Conservation (phyloP, 2,113 vertebrate genomes). For the Nycticebus coucang region DNA sequence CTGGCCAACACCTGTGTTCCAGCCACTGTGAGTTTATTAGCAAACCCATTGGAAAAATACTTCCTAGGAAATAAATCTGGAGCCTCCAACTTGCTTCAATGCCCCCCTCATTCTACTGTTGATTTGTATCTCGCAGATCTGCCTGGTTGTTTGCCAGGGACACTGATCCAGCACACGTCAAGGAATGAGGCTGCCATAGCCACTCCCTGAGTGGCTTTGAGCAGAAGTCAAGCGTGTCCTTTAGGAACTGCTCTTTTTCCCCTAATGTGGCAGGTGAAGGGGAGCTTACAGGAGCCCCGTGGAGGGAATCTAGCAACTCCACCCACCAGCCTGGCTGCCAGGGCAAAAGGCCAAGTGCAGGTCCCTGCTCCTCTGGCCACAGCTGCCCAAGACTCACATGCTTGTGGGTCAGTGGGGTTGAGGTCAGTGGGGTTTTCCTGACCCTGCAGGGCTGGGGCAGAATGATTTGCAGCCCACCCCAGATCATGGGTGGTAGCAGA, state of each 20-base stretch:
- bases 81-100: constrained; percentile 81
- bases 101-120: constrained; percentile 83
- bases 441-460: background rate
- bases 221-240: constrained; percentile 79
- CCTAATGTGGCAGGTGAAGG: constrained; percentile 53
- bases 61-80: constrained; percentile 86
- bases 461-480: background rate
- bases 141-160: constrained; percentile 83
- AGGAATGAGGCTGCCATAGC: constrained; percentile 73
- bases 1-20: constrained; percentile 75
- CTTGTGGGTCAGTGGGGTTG: background rate
- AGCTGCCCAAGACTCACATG: background rate
- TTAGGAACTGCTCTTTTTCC: constrained; percentile 81
- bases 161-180: constrained; percentile 75
- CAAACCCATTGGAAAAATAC: constrained; percentile 83
- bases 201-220: constrained; percentile 80
- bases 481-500: background rate
- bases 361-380: background rate
- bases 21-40: constrained; percentile 82
- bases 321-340: background rate
- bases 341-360: background rate
- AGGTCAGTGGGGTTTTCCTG: background rate
- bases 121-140: constrained; percentile 84
- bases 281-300: constrained; percentile 73
- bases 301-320: constrained; percentile 40